phyloP scores from a whole-genome alignment of 2,797 vertebrate genomes.

The Nasua narica region DNA sequence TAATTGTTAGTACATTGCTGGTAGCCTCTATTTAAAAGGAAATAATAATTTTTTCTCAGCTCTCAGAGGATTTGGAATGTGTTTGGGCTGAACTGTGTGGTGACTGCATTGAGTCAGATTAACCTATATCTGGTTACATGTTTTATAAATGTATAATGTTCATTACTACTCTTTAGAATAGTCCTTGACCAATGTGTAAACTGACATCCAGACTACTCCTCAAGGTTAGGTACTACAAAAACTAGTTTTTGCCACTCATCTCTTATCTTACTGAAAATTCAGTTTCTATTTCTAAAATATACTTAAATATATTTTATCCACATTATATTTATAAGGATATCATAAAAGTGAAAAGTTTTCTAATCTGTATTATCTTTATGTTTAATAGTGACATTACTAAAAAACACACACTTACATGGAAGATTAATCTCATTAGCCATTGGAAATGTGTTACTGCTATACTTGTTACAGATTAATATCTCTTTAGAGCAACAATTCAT shows the following conservation, averaged over 20 bases:
- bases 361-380: neutral
- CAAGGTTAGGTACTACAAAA: neutral
- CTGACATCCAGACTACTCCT: neutral
- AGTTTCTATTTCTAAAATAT: neutral
- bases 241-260: neutral
- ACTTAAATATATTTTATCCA: neutral
- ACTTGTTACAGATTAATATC: neutral
- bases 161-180: neutral
- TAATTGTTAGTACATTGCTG: neutral
- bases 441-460: neutral
- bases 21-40: neutral
- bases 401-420: neutral
- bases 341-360: neutral
- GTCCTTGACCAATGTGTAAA: neutral
- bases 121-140: neutral
- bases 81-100: neutral
- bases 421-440: constrained; percentile 31
- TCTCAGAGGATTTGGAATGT: neutral
- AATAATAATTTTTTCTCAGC: neutral
- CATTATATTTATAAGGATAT: neutral
- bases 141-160: neutral
- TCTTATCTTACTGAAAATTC: neutral
- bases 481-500: constrained; percentile 12
- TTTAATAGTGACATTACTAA: constrained; percentile 16
- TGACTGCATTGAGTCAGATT: neutral